Conservation (phyloP, 2,888 invertebrate genomes). For the Pedicia rivosa region DNA sequence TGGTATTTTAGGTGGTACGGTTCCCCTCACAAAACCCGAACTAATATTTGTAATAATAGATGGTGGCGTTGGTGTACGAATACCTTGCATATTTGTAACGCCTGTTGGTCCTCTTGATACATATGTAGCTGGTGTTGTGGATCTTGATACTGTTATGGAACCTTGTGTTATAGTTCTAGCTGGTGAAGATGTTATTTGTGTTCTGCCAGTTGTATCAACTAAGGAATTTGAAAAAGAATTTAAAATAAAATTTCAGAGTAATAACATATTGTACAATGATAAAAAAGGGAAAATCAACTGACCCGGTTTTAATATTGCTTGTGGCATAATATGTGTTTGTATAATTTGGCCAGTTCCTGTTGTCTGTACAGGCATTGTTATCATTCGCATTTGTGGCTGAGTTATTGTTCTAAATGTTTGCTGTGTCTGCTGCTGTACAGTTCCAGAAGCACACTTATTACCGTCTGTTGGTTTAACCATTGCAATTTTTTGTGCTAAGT, state of each 20-base stretch:
- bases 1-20: conserved; percentile 19
- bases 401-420: conserved; percentile 8
- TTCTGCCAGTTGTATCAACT: conserved; percentile 16
- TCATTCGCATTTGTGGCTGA: conserved; percentile 8
- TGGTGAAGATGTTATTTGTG: conserved; percentile 29
- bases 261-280: background rate
- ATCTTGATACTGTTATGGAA: conserved; percentile 29
- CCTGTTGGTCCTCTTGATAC: conserved; percentile 24
- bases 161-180: conserved; percentile 26
- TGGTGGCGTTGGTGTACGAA: conserved; percentile 22
- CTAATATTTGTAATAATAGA: conserved; percentile 15
- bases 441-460: conserved; percentile 18
- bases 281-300: conserved; percentile 5
- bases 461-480: conserved; percentile 32
- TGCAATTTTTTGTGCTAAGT: conserved; percentile 35
- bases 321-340: conserved; percentile 31
- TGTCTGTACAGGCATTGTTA: conserved; percentile 14
- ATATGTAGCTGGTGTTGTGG: conserved; percentile 25
- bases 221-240: too few relatives aligned
- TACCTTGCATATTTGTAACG: conserved; percentile 22
- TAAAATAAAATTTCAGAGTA: background rate
- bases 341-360: conserved; percentile 26
- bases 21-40: conserved; percentile 25
- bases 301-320: conserved; percentile 37
- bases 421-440: conserved; percentile 6